phyloP scores from a whole-genome alignment of 2,797 vertebrate species.

The Emydoidea blandingii region DNA sequence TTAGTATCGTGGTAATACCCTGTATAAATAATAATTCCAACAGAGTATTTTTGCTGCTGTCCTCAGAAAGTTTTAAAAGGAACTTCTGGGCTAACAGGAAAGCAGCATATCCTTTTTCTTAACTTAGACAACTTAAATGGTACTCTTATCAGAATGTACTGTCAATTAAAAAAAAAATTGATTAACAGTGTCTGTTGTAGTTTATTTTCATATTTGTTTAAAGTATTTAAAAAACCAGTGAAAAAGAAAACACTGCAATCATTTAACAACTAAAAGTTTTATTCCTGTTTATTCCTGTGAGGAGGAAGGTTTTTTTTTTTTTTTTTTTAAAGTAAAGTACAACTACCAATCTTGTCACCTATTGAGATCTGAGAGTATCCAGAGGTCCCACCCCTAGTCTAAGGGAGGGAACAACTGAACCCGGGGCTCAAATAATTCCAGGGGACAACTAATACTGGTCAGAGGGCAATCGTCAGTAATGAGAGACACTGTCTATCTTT shows the following conservation, averaged over 20 bases:
- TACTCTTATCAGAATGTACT: not conserved
- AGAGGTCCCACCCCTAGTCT: too few species aligned
- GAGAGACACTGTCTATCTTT: not conserved
- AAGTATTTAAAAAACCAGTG: not conserved
- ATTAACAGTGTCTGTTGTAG: not conserved
- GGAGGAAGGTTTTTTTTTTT: not conserved
- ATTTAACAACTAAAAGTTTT: not conserved
- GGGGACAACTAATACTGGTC: not conserved
- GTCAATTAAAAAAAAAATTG: too few species aligned
- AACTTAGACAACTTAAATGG: not conserved
- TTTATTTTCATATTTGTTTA: not conserved
- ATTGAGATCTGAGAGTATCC: too few species aligned
- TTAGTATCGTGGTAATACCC: not conserved
- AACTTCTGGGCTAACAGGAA: not conserved
- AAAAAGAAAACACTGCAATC: not conserved
- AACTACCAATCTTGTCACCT: not conserved
- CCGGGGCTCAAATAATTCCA: too few species aligned
- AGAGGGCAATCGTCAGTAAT: not conserved
- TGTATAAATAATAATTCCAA: not conserved
- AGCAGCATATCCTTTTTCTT: not conserved
- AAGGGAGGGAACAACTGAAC: too few species aligned
- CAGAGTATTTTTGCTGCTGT: not conserved
- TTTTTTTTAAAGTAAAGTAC: not conserved
- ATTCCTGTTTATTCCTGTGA: not conserved
- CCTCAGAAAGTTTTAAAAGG: not conserved